A percentile compares a stretch with the other conserved stretches of the same genome.
These are phyloP conservation scores for Drymodes brunneopygia DNA, from an alignment of 2,113 vertebrate genomes.

Conservation along the genomic window DNA sequence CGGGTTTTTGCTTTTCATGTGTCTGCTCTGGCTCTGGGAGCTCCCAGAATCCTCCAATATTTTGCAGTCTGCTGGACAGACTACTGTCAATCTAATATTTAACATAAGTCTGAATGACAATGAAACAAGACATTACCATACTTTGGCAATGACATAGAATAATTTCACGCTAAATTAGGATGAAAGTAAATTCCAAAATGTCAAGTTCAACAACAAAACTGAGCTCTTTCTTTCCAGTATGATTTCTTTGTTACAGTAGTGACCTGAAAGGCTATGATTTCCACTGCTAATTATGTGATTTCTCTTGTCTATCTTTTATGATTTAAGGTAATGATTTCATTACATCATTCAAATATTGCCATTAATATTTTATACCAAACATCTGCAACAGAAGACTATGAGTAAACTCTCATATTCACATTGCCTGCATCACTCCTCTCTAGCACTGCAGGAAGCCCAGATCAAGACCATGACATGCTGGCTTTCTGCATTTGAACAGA, in stretches of 20 bases:
- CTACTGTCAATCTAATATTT: neutral
- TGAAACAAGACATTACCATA: neutral
- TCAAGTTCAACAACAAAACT: neutral
- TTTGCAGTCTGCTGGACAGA: neutral
- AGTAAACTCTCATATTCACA: neutral
- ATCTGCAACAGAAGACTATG: neutral
- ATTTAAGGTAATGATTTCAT: neutral
- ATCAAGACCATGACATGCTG: neutral
- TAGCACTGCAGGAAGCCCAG: neutral
- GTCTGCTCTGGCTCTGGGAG: neutral
- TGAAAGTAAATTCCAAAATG: neutral
- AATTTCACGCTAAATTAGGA: neutral
- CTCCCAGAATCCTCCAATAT: neutral
- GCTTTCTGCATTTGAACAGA: neutral
- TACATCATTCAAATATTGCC: constrained; percentile 4
- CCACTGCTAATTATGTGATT: neutral
- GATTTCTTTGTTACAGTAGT: neutral
- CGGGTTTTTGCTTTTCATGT: neutral
- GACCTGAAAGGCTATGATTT: neutral
- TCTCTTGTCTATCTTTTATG: neutral
- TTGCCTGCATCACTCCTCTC: neutral
- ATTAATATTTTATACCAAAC: constrained; percentile 17
- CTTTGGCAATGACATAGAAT: neutral
- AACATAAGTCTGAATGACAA: neutral
- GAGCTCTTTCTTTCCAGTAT: neutral